A percentile compares a stretch with the other conserved stretches of the same genome.
These are phyloP conservation scores for Neelides sp. DNA, from an alignment of 1,140 invertebrate species.

Conservation along the genomic window DNA sequence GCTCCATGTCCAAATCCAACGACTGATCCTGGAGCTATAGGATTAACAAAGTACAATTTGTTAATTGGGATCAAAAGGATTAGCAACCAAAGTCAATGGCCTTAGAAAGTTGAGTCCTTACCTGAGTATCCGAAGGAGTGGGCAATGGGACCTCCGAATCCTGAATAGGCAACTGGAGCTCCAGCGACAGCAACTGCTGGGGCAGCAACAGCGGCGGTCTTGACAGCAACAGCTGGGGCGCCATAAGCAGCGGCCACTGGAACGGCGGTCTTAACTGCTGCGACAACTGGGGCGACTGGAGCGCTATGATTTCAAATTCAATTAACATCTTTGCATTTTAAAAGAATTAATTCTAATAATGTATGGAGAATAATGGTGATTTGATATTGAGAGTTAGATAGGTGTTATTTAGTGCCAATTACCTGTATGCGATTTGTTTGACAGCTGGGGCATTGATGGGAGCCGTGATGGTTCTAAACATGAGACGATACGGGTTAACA, in stretches of 20 bases:
- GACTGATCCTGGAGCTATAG: no score
- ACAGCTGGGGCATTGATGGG: conserved; percentile 26
- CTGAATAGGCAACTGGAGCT: neutral
- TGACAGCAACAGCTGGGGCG: neutral
- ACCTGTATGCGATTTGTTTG: conserved; percentile 1
- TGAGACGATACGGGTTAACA: no score
- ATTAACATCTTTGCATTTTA: neutral
- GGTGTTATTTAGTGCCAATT: no score
- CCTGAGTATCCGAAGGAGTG: no score
- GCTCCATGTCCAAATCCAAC: neutral
- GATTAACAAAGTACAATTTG: no score
- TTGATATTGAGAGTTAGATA: no score
- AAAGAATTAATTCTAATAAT: neutral
- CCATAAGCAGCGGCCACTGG: conserved; percentile 6
- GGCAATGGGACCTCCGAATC: no score
- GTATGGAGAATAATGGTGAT: no score
- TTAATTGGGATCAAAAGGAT: neutral
- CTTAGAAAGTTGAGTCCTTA: neutral
- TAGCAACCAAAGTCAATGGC: neutral
- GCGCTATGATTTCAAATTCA: conserved; percentile 5
- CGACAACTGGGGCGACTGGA: conserved; percentile 12
- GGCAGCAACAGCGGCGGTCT: conserved; percentile 1
- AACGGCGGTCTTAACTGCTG: conserved; percentile 1
- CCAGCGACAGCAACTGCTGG: neutral
- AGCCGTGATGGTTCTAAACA: conserved; percentile 29